Base-by-base conservation (phyloP, 2,113 vertebrate genomes). In the Silurus glanis region DNA sequence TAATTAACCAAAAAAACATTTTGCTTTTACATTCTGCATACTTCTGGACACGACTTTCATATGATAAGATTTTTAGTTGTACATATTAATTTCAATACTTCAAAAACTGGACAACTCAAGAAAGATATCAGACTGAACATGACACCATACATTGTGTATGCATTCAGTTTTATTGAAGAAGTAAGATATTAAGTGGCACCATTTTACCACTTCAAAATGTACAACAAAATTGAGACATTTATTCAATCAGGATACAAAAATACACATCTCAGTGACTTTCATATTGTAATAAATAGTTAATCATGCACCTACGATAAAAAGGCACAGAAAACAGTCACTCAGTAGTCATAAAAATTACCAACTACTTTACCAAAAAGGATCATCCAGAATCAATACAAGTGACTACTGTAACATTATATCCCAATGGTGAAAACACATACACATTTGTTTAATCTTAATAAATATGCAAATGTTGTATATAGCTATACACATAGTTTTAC, bases 291-390 rank as follows among this genome's bases (percentile, higher is more conserved):
- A 99, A 99, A 99, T 98, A 99, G 94, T 93, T 94, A 94, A 96
- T 94, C 97, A 98, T 99, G 97, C 97, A 97, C 96, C 96, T 95
- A 97, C 97, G 94, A 96, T 96, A 94, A 94, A 97, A 99, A 99
- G 97, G 98, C 98, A 99, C 97, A 89, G 93, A 96, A 98, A 99
- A 98, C 96, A 96, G 96, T 99, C 97, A 98, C 96, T 97, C 97
- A 97, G 97, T 97, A 99, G 97, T 99, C 97, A 97, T 98, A 96
- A 95, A 98, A 98, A 97, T 96, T 92, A 96, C 96, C 95, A 97
- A 94, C 97, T 98, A 97, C 95, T 95, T 98, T 96, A 97, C 96
- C 96, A 96, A 97, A 96, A 97, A 90, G 87, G 98, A 95, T 96
- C 96, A 97, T 95, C 95, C 96, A 95, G 96, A 96, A 96, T 95